Evolutionary conservation across 1,140 invertebrate genomes (phyloP), one percentile per base, ranked within the genome.

Genomic region (roundworm (Caenorhabditis elegans)): DNA sequence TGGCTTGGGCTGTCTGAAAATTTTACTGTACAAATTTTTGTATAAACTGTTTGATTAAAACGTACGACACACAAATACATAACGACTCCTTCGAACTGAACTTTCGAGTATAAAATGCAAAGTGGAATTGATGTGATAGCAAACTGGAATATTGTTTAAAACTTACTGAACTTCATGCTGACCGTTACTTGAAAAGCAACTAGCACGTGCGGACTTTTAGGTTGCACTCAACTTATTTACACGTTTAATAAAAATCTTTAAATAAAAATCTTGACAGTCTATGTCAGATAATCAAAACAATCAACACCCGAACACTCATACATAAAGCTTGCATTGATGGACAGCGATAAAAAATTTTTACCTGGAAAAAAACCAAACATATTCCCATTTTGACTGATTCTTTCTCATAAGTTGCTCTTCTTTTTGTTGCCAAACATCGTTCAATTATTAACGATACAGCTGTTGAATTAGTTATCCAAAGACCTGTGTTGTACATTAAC

Each of bases 1-100:
- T 22, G n/a, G 60, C 60, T 70, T 70, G 60, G n/a, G 60, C 60
- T 8, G 60, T 70, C 53, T 60, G 28, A 60, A 60, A 17, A 34
- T 15, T 43, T 5, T 8, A 43, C 39, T 43, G 39, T 8, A 43
- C 5, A 5, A 60, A 34, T 24, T 60, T 6, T 3, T 6, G 11
- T 24, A 13, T 10, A 53, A 53, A 17, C 28, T 22, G 17, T 0
- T 24, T 6, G 28, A 34, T 34, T 1, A n/a, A 60, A 8, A 17
- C 0, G 11, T 31, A 60, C 53, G 3, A 70, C 60, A 43, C 60
- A 70, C 8, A 39, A 70, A 13, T 70, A 39, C 60, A 70, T 70
- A 4, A 22, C 34, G n/a, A 19, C 60, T 39, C 60, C 60, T 31
- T 70, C 60, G n/a, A 70, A 70, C 19, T 39, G 5, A 10, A 70